Base-by-base conservation (phyloP, 1,140 invertebrate species). In the Calycopis cecrops region DNA sequence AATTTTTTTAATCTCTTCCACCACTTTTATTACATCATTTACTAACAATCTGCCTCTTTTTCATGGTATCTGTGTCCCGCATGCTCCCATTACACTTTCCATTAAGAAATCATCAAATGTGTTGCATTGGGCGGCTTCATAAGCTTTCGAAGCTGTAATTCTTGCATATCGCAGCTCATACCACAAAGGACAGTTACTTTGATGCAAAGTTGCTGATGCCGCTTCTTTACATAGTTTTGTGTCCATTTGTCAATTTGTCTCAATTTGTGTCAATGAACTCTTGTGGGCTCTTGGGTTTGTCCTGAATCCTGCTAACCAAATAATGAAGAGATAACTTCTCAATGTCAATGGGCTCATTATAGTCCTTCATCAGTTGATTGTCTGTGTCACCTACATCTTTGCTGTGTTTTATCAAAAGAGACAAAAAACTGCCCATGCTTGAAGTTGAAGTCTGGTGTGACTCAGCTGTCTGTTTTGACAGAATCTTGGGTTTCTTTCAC, bases 311-410 rank as follows among this genome's bases (percentile, higher is more conserved):
- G n/a, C n/a, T n/a, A n/a, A n/a, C n/a, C n/a, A n/a, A n/a, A n/a
- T n/a, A n/a, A n/a, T n/a, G n/a, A n/a, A n/a, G n/a, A n/a, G n/a
- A n/a, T n/a, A n/a, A n/a, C n/a, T 49, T 60, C 58, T 42, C 44
- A 55, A 12, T 35, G 35, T 16, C 52, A n/a, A 40, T 55, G 47
- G 1, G 50, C 35, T 47, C 48, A 54, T 18, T 44, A 52, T 47
- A 55, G 38, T 10, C 48, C 14, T 28, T 52, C 52, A 35, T 55
- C 3, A 58, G 14, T n/a, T n/a, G n/a, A n/a, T n/a, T n/a, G n/a
- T n/a, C n/a, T n/a, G n/a, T n/a, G n/a, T n/a, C n/a, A n/a, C n/a
- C n/a, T n/a, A n/a, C n/a, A n/a, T n/a, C n/a, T n/a, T n/a, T n/a
- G n/a, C n/a, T n/a, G n/a, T n/a, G n/a, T n/a, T n/a, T n/a, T n/a